phyloP scores from a whole-genome alignment of 2,797 vertebrate genomes.

The Mastacembelus armatus region DNA sequence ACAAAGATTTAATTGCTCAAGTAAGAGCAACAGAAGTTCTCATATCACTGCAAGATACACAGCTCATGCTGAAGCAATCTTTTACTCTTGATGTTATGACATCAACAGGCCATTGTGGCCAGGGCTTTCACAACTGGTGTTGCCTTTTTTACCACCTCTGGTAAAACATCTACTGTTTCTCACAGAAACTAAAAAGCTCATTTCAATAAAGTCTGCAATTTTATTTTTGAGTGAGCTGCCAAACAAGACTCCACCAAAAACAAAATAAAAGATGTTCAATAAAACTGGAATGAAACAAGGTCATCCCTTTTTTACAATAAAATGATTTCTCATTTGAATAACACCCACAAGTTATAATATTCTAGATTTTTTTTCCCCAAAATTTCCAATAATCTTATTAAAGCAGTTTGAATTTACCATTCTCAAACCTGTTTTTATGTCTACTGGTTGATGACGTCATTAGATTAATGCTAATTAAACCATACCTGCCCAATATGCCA shows the following conservation, averaged over 20 bases:
- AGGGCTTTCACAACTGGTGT: neutral
- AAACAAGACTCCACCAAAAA: neutral
- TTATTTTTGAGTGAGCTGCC: constrained; percentile 6
- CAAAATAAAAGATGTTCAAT: neutral
- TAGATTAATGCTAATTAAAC: neutral
- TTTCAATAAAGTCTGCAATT: constrained; percentile 1
- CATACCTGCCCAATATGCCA: neutral
- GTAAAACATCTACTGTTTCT: neutral
- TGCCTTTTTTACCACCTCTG: neutral
- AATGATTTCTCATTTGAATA: neutral
- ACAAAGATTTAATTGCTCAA: constrained; percentile 1
- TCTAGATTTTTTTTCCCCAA: neutral
- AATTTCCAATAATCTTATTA: neutral
- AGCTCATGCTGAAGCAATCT: constrained; percentile 4
- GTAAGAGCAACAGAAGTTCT: neutral
- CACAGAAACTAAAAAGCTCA: neutral
- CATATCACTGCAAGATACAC: constrained; percentile 3
- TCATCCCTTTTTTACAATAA: too few species aligned
- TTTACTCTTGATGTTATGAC: constrained; percentile 5
- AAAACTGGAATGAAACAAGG: neutral
- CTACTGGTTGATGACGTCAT: too few species aligned
- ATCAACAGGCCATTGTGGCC: neutral
- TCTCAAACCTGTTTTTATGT: too few species aligned
- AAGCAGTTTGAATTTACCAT: neutral
- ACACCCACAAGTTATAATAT: neutral